Percentiles rank a stretch among this genome's conserved stretches.
These are phyloP conservation scores for Centrocercus urophasianus DNA, from an alignment of 2,113 vertebrate genomes.

Conservation along the genomic window DNA sequence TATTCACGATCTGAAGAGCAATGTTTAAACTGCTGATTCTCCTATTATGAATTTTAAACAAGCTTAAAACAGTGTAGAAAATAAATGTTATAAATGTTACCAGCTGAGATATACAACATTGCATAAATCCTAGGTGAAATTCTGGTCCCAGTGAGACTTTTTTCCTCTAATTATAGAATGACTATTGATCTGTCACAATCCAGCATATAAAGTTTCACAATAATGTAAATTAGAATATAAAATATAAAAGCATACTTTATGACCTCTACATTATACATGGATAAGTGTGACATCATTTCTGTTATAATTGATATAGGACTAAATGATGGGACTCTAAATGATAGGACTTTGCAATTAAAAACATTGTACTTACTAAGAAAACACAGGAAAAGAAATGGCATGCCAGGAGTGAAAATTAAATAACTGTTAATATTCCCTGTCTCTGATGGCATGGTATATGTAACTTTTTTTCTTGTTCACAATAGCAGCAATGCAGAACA, in stretches of 20 bases:
- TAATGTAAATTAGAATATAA: not conserved
- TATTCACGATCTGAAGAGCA: not conserved
- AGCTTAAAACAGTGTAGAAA: not conserved
- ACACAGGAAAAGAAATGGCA: slow-evolving; percentile 2
- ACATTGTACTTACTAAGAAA: not conserved
- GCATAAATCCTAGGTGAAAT: not conserved
- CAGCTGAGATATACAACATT: not conserved
- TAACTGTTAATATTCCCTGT: not conserved
- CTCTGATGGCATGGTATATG: not conserved
- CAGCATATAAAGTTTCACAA: not conserved
- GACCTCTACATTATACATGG: not conserved
- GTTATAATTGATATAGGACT: not conserved
- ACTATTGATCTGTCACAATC: not conserved
- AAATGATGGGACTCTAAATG: not conserved
- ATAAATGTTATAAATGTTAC: not conserved
- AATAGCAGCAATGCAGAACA: not conserved
- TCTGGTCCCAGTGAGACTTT: not conserved
- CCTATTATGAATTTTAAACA: not conserved
- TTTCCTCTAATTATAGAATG: not conserved
- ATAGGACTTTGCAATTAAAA: not conserved
- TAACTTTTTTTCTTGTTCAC: not conserved
- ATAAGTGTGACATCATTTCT: too few species aligned
- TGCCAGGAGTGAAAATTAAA: not conserved
- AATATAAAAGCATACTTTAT: slow-evolving; percentile 18
- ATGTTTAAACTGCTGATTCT: not conserved